Conservation (phyloP, 2,797 vertebrate genomes). For the Lophius americanus region DNA sequence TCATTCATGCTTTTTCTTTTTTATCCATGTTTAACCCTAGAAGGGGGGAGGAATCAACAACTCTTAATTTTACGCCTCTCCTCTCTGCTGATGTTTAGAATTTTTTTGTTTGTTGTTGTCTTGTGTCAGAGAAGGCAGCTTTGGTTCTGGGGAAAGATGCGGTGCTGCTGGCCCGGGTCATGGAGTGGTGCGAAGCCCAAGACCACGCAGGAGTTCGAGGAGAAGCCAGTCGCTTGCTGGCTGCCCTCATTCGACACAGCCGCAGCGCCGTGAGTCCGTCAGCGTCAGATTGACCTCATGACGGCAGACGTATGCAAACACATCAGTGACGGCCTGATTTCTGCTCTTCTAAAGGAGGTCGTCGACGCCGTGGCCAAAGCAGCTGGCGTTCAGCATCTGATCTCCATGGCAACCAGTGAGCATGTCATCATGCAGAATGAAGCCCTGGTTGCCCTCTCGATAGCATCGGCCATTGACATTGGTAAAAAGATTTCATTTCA, state of each 20-base stretch:
- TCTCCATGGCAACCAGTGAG: constrained; percentile 89
- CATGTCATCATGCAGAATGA: constrained; percentile 91
- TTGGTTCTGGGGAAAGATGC: constrained; percentile 85
- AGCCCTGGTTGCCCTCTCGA: constrained; percentile 88
- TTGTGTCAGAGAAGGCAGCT: constrained; percentile 84
- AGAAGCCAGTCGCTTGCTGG: constrained; percentile 88
- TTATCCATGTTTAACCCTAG: too few relatives aligned
- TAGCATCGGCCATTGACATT: constrained; percentile 86
- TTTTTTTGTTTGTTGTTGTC: background rate
- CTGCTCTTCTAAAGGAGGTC: constrained; percentile 82
- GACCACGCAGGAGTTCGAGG: constrained; percentile 82
- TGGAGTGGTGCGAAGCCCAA: constrained; percentile 87
- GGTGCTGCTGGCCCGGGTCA: constrained; percentile 81
- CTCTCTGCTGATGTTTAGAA: background rate
- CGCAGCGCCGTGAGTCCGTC: constrained; percentile 78
- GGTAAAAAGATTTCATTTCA: constrained; percentile 69
- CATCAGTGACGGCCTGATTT: constrained; percentile 8
- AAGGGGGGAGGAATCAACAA: too few relatives aligned
- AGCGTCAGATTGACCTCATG: too few relatives aligned
- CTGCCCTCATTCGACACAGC: constrained; percentile 88
- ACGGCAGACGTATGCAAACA: background rate
- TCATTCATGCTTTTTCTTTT: too few relatives aligned
- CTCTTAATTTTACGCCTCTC: background rate
- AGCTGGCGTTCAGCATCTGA: constrained; percentile 86
- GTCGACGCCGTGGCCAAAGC: constrained; percentile 84